phyloP scores from a whole-genome alignment of 2,888 invertebrate genomes.

The Phyllotreta striolata region DNA sequence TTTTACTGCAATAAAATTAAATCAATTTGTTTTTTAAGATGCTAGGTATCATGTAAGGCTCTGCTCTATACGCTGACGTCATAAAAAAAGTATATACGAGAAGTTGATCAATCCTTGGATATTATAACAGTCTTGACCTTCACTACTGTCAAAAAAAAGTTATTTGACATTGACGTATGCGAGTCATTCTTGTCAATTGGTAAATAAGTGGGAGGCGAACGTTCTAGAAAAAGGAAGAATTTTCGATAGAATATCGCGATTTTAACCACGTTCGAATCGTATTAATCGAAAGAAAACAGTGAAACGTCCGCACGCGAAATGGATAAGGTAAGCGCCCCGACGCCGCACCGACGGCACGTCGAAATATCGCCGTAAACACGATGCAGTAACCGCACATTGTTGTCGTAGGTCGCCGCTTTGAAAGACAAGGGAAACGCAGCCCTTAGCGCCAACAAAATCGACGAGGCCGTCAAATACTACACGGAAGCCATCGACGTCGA shows the following conservation, averaged over 20 bases:
- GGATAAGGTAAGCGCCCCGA: constrained; percentile 36
- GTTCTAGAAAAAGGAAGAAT: constrained; percentile 30
- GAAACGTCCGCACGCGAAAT: constrained; percentile 20
- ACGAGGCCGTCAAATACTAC: constrained; percentile 82
- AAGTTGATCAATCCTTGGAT: no score
- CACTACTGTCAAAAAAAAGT: no score
- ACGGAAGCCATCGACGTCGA: constrained; percentile 84
- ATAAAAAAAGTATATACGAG: no score
- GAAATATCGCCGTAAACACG: constrained; percentile 11
- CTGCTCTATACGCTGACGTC: no score
- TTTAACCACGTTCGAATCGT: constrained; percentile 12
- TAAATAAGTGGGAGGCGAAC: constrained; percentile 25
- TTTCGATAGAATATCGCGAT: constrained; percentile 8
- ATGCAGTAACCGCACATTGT: constrained; percentile 37
- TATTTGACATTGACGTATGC: not conserved
- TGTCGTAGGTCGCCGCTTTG: constrained; percentile 74
- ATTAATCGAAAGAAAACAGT: constrained; percentile 5
- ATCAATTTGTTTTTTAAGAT: no score
- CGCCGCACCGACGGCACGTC: not conserved
- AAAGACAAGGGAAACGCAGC: constrained; percentile 91
- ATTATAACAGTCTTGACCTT: no score
- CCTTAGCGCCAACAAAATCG: constrained; percentile 76
- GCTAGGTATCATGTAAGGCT: no score
- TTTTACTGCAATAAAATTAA: no score
- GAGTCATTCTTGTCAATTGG: not conserved